Conservation (phyloP, 2,888 invertebrate genomes). For the Agrotis clavis region DNA sequence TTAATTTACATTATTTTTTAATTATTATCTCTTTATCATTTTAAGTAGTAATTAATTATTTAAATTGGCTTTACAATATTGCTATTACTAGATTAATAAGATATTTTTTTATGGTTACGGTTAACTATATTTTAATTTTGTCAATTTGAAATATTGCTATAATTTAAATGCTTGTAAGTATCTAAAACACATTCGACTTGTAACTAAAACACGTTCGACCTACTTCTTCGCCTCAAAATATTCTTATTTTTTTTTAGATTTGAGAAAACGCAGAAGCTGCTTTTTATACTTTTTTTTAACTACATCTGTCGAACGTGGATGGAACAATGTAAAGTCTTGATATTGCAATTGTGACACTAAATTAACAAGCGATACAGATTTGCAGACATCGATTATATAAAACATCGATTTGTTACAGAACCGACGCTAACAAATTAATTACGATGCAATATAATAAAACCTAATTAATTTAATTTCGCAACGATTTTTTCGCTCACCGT, state of each 20-base stretch:
- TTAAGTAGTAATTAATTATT: constrained; percentile 8
- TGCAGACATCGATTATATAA: constrained; percentile 60
- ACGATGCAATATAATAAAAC: constrained; percentile 55
- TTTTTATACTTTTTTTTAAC: neutral
- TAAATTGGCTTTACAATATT: constrained; percentile 25
- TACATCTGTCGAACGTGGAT: neutral
- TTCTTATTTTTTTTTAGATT: neutral
- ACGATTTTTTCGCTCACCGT: constrained; percentile 69
- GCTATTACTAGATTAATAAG: constrained; percentile 10
- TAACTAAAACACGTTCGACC: neutral
- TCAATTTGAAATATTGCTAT: too few species aligned
- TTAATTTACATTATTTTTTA: constrained; percentile 5
- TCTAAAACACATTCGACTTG: too few species aligned
- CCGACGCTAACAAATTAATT: constrained; percentile 57
- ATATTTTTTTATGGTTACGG: constrained; percentile 8
- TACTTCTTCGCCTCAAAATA: neutral
- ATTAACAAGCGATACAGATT: constrained; percentile 41
- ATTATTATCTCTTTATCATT: constrained; percentile 23
- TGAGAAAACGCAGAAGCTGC: too few species aligned
- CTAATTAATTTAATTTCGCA: constrained; percentile 60
- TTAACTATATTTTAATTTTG: neutral
- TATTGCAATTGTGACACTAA: constrained; percentile 42
- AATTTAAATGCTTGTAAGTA: too few species aligned
- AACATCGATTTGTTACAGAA: constrained; percentile 59
- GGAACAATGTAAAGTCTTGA: constrained; percentile 32